Percentiles rank a stretch among this genome's conserved stretches.
Conservation (phyloP, 2,888 invertebrate species). For the Julus scanicus region DNA sequence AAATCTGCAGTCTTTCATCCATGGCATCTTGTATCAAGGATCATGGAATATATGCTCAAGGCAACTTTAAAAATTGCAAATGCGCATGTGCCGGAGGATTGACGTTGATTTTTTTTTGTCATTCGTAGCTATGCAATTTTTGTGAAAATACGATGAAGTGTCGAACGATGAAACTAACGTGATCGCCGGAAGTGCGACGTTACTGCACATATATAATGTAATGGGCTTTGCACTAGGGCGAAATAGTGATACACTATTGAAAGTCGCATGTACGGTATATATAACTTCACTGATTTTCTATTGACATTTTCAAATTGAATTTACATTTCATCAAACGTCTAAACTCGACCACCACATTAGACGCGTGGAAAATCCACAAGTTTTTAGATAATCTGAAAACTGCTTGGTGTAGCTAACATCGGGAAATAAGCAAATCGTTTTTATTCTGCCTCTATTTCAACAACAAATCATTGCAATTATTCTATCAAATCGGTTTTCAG, state of each 20-base stretch:
- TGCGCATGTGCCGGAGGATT: background rate
- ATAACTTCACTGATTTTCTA: background rate
- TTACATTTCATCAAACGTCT: background rate
- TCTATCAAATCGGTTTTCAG: no score
- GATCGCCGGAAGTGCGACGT: background rate
- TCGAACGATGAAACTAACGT: background rate
- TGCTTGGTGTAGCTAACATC: no score
- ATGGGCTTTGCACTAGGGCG: background rate
- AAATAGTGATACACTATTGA: background rate
- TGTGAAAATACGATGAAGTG: background rate
- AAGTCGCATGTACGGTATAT: background rate
- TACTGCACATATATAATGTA: background rate
- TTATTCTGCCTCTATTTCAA: no score
- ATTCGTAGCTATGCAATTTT: background rate
- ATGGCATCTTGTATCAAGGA: background rate
- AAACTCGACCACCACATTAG: no score
- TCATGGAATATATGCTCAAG: background rate
- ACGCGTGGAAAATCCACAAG: no score
- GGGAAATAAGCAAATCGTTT: no score
- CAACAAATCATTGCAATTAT: no score
- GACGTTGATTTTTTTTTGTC: background rate
- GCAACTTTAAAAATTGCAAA: background rate
- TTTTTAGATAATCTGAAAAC: no score
- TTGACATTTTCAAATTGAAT: background rate
- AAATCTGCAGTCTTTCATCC: conserved; percentile 8